A percentile compares a stretch with the other conserved stretches of the same genome.
These are phyloP conservation scores for Eufriesea mexicana DNA, from an alignment of 1,140 invertebrate genomes.

Conservation along the genomic window DNA sequence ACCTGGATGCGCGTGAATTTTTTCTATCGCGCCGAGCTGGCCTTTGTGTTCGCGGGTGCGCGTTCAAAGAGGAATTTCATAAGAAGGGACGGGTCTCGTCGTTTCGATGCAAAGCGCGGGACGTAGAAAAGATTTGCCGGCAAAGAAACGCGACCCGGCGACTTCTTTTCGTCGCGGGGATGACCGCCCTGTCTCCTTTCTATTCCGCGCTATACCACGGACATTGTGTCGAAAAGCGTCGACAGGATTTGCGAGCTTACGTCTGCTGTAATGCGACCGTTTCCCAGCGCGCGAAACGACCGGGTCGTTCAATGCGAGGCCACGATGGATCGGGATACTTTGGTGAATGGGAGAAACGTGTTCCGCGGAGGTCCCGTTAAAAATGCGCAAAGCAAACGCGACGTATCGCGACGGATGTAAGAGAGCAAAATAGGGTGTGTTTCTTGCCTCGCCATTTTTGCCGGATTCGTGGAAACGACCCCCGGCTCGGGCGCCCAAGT, in stretches of 20 bases:
- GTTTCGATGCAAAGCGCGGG: constrained; percentile 32
- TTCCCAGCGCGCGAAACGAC: neutral
- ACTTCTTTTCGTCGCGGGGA: neutral
- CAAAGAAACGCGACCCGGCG: neutral
- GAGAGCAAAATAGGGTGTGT: neutral
- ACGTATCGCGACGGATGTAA: neutral
- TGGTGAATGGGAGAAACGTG: neutral
- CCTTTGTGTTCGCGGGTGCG: constrained; percentile 12
- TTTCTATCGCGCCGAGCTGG: neutral
- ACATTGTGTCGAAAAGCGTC: constrained; percentile 20
- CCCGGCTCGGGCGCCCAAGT: no score
- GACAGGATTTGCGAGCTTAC: neutral
- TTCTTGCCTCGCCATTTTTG: neutral
- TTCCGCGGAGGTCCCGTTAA: neutral
- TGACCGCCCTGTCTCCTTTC: neutral
- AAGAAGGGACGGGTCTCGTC: neutral
- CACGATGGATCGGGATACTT: constrained; percentile 13
- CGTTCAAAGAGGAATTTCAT: constrained; percentile 13
- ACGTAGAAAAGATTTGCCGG: constrained; percentile 7
- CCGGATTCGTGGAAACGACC: neutral
- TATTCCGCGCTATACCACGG: neutral
- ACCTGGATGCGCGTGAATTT: constrained; percentile 11
- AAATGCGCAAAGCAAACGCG: neutral
- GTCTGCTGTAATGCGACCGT: neutral
- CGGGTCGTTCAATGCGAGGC: neutral